Percentiles rank a stretch among this genome's conserved stretches.
Conservation (phyloP, 2,797 vertebrate genomes). For the Bradypodion ventrale region DNA sequence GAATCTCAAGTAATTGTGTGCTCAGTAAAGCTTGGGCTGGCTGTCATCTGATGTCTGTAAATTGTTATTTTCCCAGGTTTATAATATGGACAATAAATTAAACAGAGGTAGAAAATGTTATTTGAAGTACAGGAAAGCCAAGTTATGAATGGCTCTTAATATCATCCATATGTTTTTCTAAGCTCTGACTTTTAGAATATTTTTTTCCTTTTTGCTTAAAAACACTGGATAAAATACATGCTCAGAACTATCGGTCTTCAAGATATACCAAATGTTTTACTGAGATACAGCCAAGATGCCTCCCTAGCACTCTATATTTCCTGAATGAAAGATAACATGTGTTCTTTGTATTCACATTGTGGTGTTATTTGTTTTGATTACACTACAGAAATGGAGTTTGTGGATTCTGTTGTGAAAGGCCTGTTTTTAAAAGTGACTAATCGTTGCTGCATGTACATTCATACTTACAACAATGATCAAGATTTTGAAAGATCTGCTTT, state of each 20-base stretch:
- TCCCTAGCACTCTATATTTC: neutral
- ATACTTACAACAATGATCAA: conserved; percentile 8
- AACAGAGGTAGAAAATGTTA: neutral
- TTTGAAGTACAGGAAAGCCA: neutral
- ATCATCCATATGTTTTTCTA: neutral
- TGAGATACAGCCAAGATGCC: conserved; percentile 35
- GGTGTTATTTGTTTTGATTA: neutral
- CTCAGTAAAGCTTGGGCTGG: conserved; percentile 27
- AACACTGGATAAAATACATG: neutral
- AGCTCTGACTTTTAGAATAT: conserved; percentile 28
- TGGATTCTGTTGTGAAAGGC: neutral
- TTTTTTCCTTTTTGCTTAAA: neutral
- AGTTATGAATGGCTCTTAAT: neutral
- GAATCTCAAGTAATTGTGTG: neutral
- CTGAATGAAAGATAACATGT: conserved; percentile 3
- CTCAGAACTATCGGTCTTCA: conserved; percentile 25
- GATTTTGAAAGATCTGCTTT: neutral
- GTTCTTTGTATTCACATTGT: neutral
- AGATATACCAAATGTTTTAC: conserved; percentile 38
- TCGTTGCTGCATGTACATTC: conserved; percentile 22
- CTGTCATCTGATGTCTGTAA: neutral
- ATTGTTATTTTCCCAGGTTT: neutral
- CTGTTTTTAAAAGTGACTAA: conserved; percentile 20
- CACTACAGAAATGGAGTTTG: neutral
- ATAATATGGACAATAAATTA: conserved; percentile 39